Percentiles rank a stretch among this genome's conserved stretches.
These are phyloP conservation scores for Anabacerthia variegaticeps DNA, from an alignment of 2,797 vertebrate genomes.

Conservation along the genomic window DNA sequence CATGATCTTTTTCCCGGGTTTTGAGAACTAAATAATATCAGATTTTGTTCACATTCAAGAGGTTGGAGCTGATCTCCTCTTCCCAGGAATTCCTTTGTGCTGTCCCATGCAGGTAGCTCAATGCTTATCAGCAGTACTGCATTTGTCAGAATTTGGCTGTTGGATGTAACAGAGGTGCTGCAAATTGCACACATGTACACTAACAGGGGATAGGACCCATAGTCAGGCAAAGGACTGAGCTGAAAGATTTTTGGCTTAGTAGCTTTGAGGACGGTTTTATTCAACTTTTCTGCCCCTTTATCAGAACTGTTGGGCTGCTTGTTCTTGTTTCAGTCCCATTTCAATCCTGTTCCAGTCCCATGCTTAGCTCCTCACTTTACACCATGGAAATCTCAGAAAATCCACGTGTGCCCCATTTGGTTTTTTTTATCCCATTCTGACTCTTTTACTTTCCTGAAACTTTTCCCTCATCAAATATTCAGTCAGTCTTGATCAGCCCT, in stretches of 20 bases:
- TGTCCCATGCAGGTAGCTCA: not conserved
- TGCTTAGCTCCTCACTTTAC: not conserved
- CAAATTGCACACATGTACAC: not conserved
- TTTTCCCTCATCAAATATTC: not conserved
- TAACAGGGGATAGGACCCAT: fast-evolving
- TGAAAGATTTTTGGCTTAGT: not conserved
- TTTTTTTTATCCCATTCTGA: not conserved
- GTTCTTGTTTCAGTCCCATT: not conserved
- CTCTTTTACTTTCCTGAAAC: not conserved
- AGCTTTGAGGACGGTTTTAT: not conserved
- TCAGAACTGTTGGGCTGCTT: not conserved
- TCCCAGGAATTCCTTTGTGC: not conserved
- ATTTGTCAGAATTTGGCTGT: not conserved
- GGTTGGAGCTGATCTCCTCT: not conserved
- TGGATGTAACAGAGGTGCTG: not conserved
- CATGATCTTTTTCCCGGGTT: not conserved
- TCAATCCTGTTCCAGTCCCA: not conserved
- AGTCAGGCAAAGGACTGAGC: not conserved
- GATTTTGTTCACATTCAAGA: not conserved
- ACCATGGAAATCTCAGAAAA: not conserved
- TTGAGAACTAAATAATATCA: not conserved
- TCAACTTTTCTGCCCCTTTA: not conserved
- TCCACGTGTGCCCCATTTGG: not conserved
- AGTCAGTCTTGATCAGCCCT: not conserved
- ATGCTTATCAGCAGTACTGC: not conserved